Evolutionary conservation across 2,797 vertebrate species (phyloP).

Genomic region (Garrulus glandarius): DNA sequence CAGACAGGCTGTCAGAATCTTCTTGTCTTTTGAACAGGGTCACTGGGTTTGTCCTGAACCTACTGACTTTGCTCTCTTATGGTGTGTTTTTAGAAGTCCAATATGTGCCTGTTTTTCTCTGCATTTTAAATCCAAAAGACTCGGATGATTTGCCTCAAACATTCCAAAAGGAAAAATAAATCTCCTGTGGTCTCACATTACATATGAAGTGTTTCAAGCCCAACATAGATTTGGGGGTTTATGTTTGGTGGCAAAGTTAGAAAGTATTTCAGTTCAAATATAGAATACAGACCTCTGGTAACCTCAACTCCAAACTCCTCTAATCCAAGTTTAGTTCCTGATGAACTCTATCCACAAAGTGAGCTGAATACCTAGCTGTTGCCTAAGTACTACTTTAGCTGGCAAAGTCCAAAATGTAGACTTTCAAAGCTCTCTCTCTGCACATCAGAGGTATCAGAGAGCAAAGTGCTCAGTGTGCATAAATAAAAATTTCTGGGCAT

Average conservation of each 20-base stretch:
- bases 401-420: not conserved
- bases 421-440: not conserved
- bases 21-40: not conserved
- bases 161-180: conserved; percentile 42
- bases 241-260: conserved; percentile 9
- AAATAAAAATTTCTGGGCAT: not conserved
- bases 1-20: not conserved
- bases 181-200: conserved; percentile 26
- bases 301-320: not conserved
- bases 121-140: not conserved
- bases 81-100: not conserved
- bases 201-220: not conserved
- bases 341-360: not conserved
- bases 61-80: not conserved
- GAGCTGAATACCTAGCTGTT: not conserved
- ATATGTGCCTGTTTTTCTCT: not conserved
- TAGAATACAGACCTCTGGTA: not conserved
- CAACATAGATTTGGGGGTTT: not conserved
- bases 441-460: not conserved
- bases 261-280: conserved; percentile 29
- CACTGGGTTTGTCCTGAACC: not conserved
- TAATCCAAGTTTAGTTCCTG: not conserved
- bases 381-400: not conserved
- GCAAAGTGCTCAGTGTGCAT: not conserved
- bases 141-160: not conserved